Evolutionary conservation across 1,140 invertebrate genomes (phyloP).

Genomic region (Zaprionus gabonicus): DNA sequence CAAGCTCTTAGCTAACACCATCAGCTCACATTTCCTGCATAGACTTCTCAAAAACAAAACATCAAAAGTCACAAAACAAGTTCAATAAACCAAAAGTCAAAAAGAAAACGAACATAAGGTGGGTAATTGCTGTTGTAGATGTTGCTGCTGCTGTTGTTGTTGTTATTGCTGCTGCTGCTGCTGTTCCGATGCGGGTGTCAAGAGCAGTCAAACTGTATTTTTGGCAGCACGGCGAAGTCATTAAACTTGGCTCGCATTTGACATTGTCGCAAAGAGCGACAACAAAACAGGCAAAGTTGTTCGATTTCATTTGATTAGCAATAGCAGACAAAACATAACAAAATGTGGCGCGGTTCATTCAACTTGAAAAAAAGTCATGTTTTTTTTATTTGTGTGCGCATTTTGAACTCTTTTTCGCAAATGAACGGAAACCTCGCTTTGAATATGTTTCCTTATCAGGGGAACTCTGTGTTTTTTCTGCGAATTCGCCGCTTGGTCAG

Average conservation of each 20-base stretch:
- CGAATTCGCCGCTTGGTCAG: constrained; percentile 13
- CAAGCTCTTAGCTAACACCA: too few relatives aligned
- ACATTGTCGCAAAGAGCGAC: constrained; percentile 43
- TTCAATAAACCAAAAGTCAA: constrained; percentile 49
- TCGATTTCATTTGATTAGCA: constrained; percentile 37
- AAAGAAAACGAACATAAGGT: constrained; percentile 20
- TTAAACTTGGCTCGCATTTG: constrained; percentile 56
- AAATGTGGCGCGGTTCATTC: constrained; percentile 42
- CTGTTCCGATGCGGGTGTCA: constrained; percentile 40
- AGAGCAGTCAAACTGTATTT: constrained; percentile 49
- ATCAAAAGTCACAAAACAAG: constrained; percentile 41
- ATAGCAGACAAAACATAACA: constrained; percentile 30
- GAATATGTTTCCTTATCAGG: constrained; percentile 41
- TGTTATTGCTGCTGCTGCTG: constrained; percentile 11
- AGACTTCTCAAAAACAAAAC: constrained; percentile 22
- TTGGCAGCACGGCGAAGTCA: constrained; percentile 38
- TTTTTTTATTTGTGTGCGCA: not conserved
- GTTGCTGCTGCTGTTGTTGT: constrained; percentile 5
- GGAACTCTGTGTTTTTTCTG: not conserved
- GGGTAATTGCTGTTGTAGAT: constrained; percentile 32
- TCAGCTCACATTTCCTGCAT: constrained; percentile 42
- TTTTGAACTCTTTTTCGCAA: constrained; percentile 7
- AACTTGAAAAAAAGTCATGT: constrained; percentile 22
- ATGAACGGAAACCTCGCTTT: constrained; percentile 17
- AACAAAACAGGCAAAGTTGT: constrained; percentile 10